Evolutionary conservation across 2,797 vertebrate genomes (phyloP).

Genomic region (Sebastiscus tertius): DNA sequence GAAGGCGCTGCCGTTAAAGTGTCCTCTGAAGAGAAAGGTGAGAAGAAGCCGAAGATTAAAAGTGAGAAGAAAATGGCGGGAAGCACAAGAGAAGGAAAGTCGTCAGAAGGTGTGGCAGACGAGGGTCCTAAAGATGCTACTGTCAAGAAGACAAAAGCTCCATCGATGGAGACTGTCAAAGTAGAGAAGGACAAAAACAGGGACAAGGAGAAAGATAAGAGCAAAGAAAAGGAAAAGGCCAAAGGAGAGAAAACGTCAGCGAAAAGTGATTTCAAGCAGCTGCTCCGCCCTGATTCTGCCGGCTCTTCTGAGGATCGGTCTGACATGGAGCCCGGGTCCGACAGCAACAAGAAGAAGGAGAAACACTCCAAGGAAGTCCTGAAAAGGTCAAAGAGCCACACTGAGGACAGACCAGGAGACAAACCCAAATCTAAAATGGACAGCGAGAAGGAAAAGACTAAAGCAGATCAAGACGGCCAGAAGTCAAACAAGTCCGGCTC

Average conservation of each 20-base stretch:
- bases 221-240: constrained; percentile 76
- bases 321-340: constrained; percentile 83
- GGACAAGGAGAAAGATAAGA: constrained; percentile 67
- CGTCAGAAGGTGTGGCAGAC: constrained; percentile 75
- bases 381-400: constrained; percentile 86
- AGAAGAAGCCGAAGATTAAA: constrained; percentile 89
- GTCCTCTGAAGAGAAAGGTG: constrained; percentile 87
- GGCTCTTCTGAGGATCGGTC: constrained; percentile 89
- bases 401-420: constrained; percentile 82
- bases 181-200: constrained; percentile 82
- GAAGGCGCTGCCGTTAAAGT: constrained; percentile 75
- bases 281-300: constrained; percentile 81
- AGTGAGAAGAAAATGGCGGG: constrained; percentile 85
- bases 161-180: constrained; percentile 79
- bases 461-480: constrained; percentile 79
- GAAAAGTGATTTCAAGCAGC: constrained; percentile 85
- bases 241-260: constrained; percentile 80
- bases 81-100: constrained; percentile 83
- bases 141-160: constrained; percentile 82
- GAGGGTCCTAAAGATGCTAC: constrained; percentile 83
- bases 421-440: constrained; percentile 87
- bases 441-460: constrained; percentile 82
- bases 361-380: constrained; percentile 83
- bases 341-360: constrained; percentile 85
- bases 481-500: constrained; percentile 78